Percentiles rank a stretch among this genome's conserved stretches.
These are phyloP conservation scores for Oryctolagus cuniculus DNA, from an alignment of 2,113 vertebrate genomes.

Conservation along the genomic window mOryCun1.1 NC_091444.1:66700501-66701000, in stretches of 20 bases:
- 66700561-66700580: neutral
- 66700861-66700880: neutral
- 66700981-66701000: too few species aligned
- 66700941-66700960: neutral
- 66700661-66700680: neutral
- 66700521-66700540: neutral
- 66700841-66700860: neutral
- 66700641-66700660: neutral
- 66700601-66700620: neutral
- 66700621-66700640: neutral
- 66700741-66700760: too few species aligned
- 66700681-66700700: neutral
- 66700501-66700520: neutral
- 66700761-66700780: too few species aligned
- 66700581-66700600: neutral
- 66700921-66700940: neutral
- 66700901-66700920: neutral
- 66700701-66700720: neutral
- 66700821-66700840: neutral
- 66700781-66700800: too few species aligned
- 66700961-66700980: neutral
- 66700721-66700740: neutral
- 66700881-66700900: neutral
- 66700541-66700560: neutral
- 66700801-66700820: too few species aligned